Percentiles rank a stretch among this genome's conserved stretches.
phyloP scores from a whole-genome alignment of 2,113 vertebrate species.

The Brevimyrus niger region DNA sequence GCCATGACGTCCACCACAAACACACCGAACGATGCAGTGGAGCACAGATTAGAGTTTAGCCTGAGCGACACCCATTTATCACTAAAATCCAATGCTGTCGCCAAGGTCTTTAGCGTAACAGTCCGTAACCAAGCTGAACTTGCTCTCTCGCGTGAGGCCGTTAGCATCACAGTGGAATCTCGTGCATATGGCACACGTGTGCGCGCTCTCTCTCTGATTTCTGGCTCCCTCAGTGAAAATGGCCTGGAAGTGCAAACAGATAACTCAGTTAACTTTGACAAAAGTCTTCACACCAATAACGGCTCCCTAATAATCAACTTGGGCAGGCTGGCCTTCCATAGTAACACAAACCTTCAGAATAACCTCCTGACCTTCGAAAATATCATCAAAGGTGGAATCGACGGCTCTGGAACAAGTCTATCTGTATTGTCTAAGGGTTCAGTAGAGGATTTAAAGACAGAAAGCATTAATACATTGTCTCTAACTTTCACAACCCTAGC shows the following conservation, averaged over 20 bases:
- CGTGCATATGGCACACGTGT: slow-evolving; percentile 59
- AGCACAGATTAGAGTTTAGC: slow-evolving; percentile 69
- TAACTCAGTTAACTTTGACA: slow-evolving; percentile 57
- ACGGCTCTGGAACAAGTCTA: slow-evolving; percentile 64
- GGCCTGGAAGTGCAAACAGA: slow-evolving; percentile 75
- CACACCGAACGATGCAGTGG: slow-evolving; percentile 59
- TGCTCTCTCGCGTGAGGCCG: slow-evolving; percentile 55
- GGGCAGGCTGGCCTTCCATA: slow-evolving; percentile 69
- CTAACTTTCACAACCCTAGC: slow-evolving; percentile 61
- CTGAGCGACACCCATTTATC: slow-evolving; percentile 68
- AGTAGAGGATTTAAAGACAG: slow-evolving; percentile 64
- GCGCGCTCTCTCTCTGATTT: slow-evolving; percentile 60
- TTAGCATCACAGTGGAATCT: slow-evolving; percentile 65
- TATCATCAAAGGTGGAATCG: slow-evolving; percentile 67
- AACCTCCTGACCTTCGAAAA: slow-evolving; percentile 69
- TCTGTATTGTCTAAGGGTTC: slow-evolving; percentile 68
- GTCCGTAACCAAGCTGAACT: slow-evolving; percentile 66
- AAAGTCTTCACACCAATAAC: slow-evolving; percentile 70
- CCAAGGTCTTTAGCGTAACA: slow-evolving; percentile 54
- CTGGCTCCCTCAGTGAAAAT: slow-evolving; percentile 64
- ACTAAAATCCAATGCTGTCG: slow-evolving; percentile 65
- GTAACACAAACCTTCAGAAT: slow-evolving; percentile 68
- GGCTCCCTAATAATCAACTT: slow-evolving; percentile 61
- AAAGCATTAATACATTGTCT: slow-evolving; percentile 65
- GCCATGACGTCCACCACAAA: slow-evolving; percentile 66